Base-by-base conservation (phyloP, 2,888 invertebrate species). In the Serrognathus titanus region DNA sequence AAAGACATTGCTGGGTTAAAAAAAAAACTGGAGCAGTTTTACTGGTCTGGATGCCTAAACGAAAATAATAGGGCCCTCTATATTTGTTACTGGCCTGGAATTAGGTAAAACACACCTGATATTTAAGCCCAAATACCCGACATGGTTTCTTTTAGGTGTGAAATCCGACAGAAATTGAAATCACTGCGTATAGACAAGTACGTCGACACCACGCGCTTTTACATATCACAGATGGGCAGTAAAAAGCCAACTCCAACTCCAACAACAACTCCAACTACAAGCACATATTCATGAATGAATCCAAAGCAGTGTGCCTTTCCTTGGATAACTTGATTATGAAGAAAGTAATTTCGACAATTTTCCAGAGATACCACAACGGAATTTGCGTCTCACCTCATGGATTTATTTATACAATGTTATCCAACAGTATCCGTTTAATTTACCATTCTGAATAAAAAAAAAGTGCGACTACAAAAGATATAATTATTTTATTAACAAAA, bases 31-130 rank as follows among this genome's bases (percentile, higher is more conserved):
- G 66, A 75, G 61, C 67, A 70, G 50, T 60, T 75, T 16, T 58
- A 72, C 55, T 61, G 71, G 51, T 57, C 61, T 11, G 74, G 74
- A 9, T 61, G 66, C 45, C 63, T 76, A 3, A 66, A 75, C 55
- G 69, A 67, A 36, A 54, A 70, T 2, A 73, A 75, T 52, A 66
- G 72, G 40, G 75, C 75, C n/a, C 62, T 76, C 1, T 74, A 72
- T 54, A 70, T 75, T 53, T 75, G 74, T 57, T 76, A 74, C 54
- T 76, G 76, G 76, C 75, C 76, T 2, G 76, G 75, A 51, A 74
- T 76, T 41, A 67, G 71, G 72, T 74, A 66, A 61, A 47, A 39
- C 39, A 10, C 39, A 5, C 12, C 10, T 7, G 7, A 46, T 7
- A 1, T 12, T 40, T 12, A 7, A 12, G 8, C 40, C 40, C 40